Percentiles rank a stretch among this genome's conserved stretches.
These are phyloP conservation scores for Tapera naevia DNA, from an alignment of 2,797 vertebrate species.

Conservation along the genomic window DNA sequence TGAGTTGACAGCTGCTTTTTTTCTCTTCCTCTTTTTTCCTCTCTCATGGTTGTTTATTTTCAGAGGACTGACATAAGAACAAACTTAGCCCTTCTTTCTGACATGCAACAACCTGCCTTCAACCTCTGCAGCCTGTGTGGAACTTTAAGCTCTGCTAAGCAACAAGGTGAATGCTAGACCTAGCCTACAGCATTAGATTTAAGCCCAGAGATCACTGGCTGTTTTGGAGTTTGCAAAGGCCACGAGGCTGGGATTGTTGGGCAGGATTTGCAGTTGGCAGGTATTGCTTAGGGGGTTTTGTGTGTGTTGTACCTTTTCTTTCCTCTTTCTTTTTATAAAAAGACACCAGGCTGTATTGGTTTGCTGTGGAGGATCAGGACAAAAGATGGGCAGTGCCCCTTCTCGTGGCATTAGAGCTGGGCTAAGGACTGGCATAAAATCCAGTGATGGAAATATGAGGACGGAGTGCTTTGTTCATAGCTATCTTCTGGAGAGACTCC, in stretches of 20 bases:
- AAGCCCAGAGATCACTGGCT: neutral
- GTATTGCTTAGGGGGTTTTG: neutral
- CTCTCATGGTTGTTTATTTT: neutral
- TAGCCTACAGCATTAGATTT: constrained; percentile 24
- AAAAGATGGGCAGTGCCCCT: neutral
- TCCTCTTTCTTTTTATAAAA: neutral
- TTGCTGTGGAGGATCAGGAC: neutral
- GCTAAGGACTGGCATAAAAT: neutral
- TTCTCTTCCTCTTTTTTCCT: no score
- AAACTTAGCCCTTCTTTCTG: neutral
- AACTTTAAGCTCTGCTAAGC: neutral
- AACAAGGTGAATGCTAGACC: neutral
- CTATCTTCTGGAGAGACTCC: neutral
- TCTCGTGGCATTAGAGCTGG: neutral
- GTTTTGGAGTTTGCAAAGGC: neutral
- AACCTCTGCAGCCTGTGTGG: neutral
- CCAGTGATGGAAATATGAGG: neutral
- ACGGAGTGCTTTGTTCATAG: neutral
- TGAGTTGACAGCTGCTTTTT: neutral
- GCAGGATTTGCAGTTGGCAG: neutral
- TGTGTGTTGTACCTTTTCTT: neutral
- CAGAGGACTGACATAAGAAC: neutral
- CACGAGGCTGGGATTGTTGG: neutral
- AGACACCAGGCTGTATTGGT: neutral
- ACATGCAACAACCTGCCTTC: neutral